Conservation (phyloP, 2,888 invertebrate species). For the Schizaphis graminum region DNA sequence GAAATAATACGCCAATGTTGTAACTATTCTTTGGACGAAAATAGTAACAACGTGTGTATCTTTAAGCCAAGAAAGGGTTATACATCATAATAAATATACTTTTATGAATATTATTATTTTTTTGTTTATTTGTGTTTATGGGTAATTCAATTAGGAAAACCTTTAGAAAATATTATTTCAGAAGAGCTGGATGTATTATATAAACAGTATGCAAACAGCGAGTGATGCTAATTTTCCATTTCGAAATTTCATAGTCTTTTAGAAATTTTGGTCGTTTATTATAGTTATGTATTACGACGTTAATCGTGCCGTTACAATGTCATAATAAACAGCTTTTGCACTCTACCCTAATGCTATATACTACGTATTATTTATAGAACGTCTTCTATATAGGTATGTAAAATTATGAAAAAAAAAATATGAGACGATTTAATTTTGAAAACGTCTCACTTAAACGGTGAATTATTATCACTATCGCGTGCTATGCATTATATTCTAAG, state of each 20-base stretch:
- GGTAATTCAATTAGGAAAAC: not conserved
- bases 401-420: not conserved
- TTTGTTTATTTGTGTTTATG: not conserved
- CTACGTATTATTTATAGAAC: not conserved
- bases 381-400: not conserved
- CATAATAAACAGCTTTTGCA: not conserved
- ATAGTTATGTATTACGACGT: not conserved
- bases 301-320: not conserved
- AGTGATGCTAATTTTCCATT: not conserved
- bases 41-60: not conserved
- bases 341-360: not conserved
- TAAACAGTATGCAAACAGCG: not conserved
- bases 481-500: not conserved
- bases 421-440: not conserved
- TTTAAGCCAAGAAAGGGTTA: not conserved
- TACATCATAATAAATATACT: not conserved
- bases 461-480: conserved; percentile 1
- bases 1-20: not conserved
- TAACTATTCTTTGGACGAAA: not conserved
- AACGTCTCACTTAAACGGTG: not conserved
- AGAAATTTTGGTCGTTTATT: not conserved
- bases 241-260: not conserved
- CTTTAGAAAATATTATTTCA: not conserved
- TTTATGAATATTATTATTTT: not conserved
- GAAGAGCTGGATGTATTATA: not conserved